Conservation (phyloP, 2,797 vertebrate genomes). For the Poeciliopsis turneri region DNA sequence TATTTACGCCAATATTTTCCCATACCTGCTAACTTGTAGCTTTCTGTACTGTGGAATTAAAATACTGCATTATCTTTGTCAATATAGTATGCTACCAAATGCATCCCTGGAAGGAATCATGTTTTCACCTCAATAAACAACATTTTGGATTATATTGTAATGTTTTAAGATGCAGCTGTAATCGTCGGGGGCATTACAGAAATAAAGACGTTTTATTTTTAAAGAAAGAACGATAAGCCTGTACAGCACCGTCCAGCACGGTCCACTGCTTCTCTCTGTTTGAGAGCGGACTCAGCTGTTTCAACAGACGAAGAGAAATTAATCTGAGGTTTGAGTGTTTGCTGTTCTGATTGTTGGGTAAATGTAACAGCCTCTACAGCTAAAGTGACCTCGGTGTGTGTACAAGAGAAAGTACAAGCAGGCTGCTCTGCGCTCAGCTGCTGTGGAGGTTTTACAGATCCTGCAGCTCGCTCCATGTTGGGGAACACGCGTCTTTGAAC, state of each 20-base stretch:
- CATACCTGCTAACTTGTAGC: too few species aligned
- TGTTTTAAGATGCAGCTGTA: background rate
- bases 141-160: background rate
- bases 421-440: background rate
- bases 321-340: slow-evolving; percentile 19
- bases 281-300: background rate
- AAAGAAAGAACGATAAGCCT: background rate
- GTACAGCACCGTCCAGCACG: background rate
- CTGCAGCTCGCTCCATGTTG: slow-evolving; percentile 11
- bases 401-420: slow-evolving; percentile 4
- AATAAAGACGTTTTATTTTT: background rate
- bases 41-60: too few species aligned
- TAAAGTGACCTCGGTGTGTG: background rate
- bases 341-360: slow-evolving; percentile 17
- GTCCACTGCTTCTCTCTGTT: background rate
- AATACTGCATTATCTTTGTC: too few species aligned
- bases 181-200: background rate
- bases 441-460: slow-evolving; percentile 33
- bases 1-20: too few species aligned
- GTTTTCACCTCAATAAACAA: too few species aligned
- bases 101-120: too few species aligned
- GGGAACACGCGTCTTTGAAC: slow-evolving; percentile 29
- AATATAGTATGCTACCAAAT: too few species aligned
- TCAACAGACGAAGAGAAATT: slow-evolving; percentile 4
- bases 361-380: slow-evolving; percentile 1